Percentiles rank a stretch among this genome's conserved stretches.
Evolutionary conservation across 2,797 vertebrate genomes (phyloP).

Genomic region (Scleropages formosus): DNA sequence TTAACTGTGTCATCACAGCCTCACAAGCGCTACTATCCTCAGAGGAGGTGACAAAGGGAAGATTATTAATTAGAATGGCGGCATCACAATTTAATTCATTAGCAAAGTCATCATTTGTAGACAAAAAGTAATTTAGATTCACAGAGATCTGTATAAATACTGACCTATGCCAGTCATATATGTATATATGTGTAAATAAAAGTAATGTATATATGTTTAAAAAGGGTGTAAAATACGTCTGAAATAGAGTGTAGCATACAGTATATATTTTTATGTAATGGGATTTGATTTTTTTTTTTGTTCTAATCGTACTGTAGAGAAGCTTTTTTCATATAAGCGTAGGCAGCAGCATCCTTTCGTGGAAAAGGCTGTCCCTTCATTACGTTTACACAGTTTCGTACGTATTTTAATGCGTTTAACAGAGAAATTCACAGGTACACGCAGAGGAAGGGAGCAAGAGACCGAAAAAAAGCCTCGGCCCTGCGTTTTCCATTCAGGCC

Average conservation of each 20-base stretch:
- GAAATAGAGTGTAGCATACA: conserved; percentile 22
- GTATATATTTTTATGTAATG: conserved; percentile 22
- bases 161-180: conserved; percentile 9
- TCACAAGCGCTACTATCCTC: too few relatives aligned
- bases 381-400: not conserved
- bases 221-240: conserved; percentile 6
- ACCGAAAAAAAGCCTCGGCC: not conserved
- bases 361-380: not conserved
- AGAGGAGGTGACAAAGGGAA: too few relatives aligned
- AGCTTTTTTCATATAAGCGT: not conserved
- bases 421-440: not conserved
- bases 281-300: conserved; percentile 19
- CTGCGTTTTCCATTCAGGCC: not conserved
- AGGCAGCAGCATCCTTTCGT: not conserved
- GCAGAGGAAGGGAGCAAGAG: not conserved
- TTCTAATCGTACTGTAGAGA: conserved; percentile 1
- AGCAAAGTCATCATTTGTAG: too few relatives aligned
- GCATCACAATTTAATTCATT: too few relatives aligned
- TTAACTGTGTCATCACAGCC: too few relatives aligned
- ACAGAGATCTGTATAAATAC: not conserved
- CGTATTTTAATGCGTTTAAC: not conserved
- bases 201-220: not conserved
- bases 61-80: too few relatives aligned
- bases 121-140: too few relatives aligned
- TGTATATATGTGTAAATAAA: conserved; percentile 14